Evolutionary conservation across 2,113 vertebrate genomes (phyloP).

Genomic region (Zapus hudsonius): DNA sequence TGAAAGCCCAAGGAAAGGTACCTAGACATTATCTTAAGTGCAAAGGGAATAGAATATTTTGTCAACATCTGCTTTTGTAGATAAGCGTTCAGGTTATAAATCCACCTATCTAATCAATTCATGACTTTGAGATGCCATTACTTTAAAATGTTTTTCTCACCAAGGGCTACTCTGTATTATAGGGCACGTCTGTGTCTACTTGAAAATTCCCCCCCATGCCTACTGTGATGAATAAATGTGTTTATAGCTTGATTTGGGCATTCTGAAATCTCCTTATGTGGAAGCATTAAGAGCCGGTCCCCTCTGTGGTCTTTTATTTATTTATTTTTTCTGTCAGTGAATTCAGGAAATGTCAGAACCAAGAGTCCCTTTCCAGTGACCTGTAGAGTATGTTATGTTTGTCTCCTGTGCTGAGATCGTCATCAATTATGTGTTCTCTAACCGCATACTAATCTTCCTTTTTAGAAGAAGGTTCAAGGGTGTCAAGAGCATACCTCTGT

Average conservation of each 20-base stretch:
- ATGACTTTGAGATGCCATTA: neutral
- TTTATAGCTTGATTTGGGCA: neutral
- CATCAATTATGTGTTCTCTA: conserved; percentile 14
- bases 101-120: neutral
- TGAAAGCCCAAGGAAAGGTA: neutral
- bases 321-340: neutral
- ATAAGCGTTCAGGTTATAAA: conserved; percentile 15
- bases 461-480: conserved; percentile 31
- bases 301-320: neutral
- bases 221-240: neutral
- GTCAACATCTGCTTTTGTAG: neutral
- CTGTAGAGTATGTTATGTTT: conserved; percentile 16
- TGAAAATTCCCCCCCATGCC: neutral
- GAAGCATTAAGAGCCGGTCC: neutral
- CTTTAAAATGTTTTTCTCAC: conserved; percentile 20
- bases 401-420: conserved; percentile 3
- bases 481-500: conserved; percentile 31
- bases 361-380: conserved; percentile 10
- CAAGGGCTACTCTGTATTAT: neutral
- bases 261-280: conserved; percentile 13
- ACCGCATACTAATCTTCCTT: conserved; percentile 13
- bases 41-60: neutral
- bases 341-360: neutral
- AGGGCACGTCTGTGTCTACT: neutral
- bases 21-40: neutral